phyloP scores from a whole-genome alignment of 2,113 vertebrate genomes.

The Hippocampus barbouri region DNA sequence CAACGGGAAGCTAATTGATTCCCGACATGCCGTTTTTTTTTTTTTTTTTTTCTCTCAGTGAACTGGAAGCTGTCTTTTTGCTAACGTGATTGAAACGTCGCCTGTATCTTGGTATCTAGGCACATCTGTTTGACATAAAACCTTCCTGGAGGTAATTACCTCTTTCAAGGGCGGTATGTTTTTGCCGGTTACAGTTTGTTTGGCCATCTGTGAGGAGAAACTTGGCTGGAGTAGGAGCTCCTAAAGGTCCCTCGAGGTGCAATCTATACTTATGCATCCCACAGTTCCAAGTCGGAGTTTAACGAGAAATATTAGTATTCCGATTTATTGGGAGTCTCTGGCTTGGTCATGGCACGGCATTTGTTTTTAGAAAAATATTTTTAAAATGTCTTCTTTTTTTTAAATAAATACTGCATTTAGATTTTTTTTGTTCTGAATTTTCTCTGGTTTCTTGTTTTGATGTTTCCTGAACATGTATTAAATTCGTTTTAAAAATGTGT shows the following conservation, averaged over 20 bases:
- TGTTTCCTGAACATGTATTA: no score
- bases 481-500: no score
- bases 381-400: no score
- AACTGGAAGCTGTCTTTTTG: constrained; percentile 8
- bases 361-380: no score
- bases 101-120: not conserved
- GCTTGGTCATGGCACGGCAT: no score
- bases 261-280: not conserved
- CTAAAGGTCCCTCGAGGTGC: not conserved
- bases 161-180: constrained; percentile 3
- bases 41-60: not conserved
- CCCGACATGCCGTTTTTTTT: constrained; percentile 15
- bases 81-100: constrained; percentile 1
- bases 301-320: not conserved
- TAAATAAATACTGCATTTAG: no score
- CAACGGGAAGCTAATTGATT: constrained; percentile 29
- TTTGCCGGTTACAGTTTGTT: not conserved
- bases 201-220: constrained; percentile 1
- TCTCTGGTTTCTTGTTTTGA: no score
- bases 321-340: not conserved
- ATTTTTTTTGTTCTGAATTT: no score
- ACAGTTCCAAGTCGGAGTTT: not conserved
- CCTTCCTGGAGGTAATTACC: constrained; percentile 5
- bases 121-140: not conserved
- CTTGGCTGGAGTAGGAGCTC: not conserved